A percentile compares a stretch with the other conserved stretches of the same genome.
phyloP scores from a whole-genome alignment of 1,140 invertebrate species.

The Helicorthomorpha holstii region DNA sequence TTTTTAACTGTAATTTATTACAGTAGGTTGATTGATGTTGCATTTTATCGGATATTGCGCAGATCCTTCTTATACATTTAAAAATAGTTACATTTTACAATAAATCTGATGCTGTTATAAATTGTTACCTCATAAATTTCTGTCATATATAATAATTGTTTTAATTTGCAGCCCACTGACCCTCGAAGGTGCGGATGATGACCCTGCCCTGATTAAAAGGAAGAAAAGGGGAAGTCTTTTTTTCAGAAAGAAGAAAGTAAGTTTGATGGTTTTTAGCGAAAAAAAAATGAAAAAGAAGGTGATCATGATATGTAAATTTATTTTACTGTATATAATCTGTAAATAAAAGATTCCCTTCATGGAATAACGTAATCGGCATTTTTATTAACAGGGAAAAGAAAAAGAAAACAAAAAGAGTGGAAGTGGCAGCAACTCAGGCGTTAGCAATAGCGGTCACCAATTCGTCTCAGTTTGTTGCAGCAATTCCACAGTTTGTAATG shows the following conservation, averaged over 20 bases:
- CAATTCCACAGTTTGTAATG: slow-evolving; percentile 56
- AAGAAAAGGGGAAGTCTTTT: slow-evolving; percentile 72
- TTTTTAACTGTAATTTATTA: too few relatives aligned
- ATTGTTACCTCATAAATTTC: too few relatives aligned
- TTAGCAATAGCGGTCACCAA: slow-evolving; percentile 42
- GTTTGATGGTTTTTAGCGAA: slow-evolving; percentile 34
- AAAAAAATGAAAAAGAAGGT: slow-evolving; percentile 34
- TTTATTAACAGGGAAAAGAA: slow-evolving; percentile 39
- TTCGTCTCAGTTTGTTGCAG: slow-evolving; percentile 55
- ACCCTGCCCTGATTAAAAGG: slow-evolving; percentile 61
- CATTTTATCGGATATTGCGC: too few relatives aligned
- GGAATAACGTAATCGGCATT: too few relatives aligned
- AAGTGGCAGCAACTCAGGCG: neutral
- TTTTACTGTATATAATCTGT: too few relatives aligned
- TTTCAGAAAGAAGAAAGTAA: slow-evolving; percentile 71
- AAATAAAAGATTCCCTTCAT: too few relatives aligned
- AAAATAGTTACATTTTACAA: too few relatives aligned
- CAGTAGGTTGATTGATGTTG: too few relatives aligned
- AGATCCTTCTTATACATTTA: too few relatives aligned
- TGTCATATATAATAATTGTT: neutral
- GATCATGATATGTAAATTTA: too few relatives aligned
- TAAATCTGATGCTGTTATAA: too few relatives aligned
- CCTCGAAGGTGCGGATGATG: slow-evolving; percentile 31
- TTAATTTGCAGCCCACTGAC: neutral
- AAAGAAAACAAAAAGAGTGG: slow-evolving; percentile 24